Evolutionary conservation across 2,113 vertebrate species (phyloP), one percentile per base, ranked within the genome.

Genomic region (Misgurnus mizolepis): DNA sequence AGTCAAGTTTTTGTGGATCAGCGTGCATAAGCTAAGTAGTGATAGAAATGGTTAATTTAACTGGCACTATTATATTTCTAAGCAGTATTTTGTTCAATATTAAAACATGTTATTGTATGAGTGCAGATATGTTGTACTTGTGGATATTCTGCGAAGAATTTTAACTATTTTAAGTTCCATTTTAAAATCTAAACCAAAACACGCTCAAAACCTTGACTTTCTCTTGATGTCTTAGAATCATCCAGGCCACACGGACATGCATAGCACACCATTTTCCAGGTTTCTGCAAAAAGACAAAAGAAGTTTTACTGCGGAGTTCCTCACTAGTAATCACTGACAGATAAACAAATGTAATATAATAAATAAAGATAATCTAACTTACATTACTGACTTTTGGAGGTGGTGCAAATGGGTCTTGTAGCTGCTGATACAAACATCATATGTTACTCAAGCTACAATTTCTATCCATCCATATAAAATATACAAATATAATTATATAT

Each of bases 211-310:
- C 96, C 95, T 96, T 97, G 55, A 95, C 94, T 92, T 95, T 96
- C 86, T 95, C 95, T 92, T 97, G 95, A 92, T 97, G 95, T 87
- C 92, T 94, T 84, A 95, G 89, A 90, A 97, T 97, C 96, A 96
- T 96, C 93, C 95, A 96, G 86, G 96, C 95, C 88, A 97, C 93
- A 27, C 95, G 93, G 18, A 97, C 95, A 82, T 97, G 96, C 95
- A 96, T 96, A 90, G 96, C 95, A 86, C 96, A 97, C 96, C 96
- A 97, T 86, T 96, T 96, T 81, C 96, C 96, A 80, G 95, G 94
- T 90, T 96, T 97, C 96, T 97, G 93, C 69, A 85, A 56, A 61
- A 47, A 49, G 17, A 64, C 12, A 22, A 43, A 65, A 41, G 8
- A 34, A 66, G 7, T 27, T 7, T 64, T 22, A 80, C 43, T 40